Base-by-base conservation (phyloP, 1,140 invertebrate genomes). In the Bombus haemorrhoidalis region DNA sequence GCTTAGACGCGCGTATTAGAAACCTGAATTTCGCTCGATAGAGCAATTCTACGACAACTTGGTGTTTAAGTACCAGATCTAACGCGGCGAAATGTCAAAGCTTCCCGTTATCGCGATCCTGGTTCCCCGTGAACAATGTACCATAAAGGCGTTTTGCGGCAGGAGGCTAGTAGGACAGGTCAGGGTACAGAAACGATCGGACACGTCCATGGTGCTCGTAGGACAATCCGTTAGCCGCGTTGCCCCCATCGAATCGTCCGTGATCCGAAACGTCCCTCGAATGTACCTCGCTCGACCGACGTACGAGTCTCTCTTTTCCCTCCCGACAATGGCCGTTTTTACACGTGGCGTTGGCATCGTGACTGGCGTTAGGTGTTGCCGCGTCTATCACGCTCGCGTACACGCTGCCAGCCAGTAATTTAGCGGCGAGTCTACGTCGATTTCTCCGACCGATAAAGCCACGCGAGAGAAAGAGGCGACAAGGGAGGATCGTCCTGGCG, bases 301-400 rank as follows among this genome's bases (percentile, higher is more conserved):
- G 18, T 53, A 75, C 32, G 73, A 62, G 37, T 39, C 43, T 75
- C 73, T 53, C 25, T 25, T 75, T 10, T 32, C 37, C 25, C 9
- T 39, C 8, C 12, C 8, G 79, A 83, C 79, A 86, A 89, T 88
- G 81, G 78, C 22, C 41, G 78, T 85, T 85, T 43, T 77, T 74
- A 59, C 74, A 74, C 75, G 86, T 34, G 83, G 83, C 75, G 88
- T 28, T 74, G 72, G 78, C 86, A 78, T 78, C 90, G 90, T 92
- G 91, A 92, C 91, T 92, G 88, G 91, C 91, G 89, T 92, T 90
- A 89, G 90, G 86, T 92, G 91, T 92, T 91, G 85, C 86, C 84
- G 85, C 86, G 80, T 91, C 85, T 89, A 86, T 88, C 87, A 83
- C 86, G 85, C 59, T 85, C 83, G 83, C 82, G 86, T 87, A 87